These are phyloP conservation scores for Autographa pulchrina DNA, from an alignment of 2,888 invertebrate species.

Conservation along the genomic window DNA sequence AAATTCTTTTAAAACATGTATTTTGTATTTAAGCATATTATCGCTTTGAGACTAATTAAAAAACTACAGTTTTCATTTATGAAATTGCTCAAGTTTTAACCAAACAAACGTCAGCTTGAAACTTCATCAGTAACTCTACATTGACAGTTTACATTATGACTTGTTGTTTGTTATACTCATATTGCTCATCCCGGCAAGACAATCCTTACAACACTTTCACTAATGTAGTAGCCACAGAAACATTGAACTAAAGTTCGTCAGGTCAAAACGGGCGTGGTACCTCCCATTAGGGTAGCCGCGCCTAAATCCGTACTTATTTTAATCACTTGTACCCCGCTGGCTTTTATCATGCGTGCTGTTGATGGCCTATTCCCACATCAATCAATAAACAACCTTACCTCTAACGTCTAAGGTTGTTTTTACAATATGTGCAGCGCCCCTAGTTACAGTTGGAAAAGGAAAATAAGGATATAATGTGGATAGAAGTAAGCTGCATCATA, in stretches of 20 bases:
- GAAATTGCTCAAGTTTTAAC: not conserved
- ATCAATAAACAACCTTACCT: constrained; percentile 63
- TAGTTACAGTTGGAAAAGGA: constrained; percentile 59
- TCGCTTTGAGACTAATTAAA: too few relatives aligned
- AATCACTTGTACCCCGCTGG: constrained; percentile 83
- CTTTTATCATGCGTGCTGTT: constrained; percentile 82
- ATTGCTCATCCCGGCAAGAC: constrained; percentile 12
- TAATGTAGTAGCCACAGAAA: constrained; percentile 57
- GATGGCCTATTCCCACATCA: constrained; percentile 64
- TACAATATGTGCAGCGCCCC: constrained; percentile 44
- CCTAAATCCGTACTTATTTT: constrained; percentile 87
- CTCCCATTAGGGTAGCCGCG: constrained; percentile 77
- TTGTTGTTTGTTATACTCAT: not conserved
- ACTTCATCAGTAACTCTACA: constrained; percentile 1
- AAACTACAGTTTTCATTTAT: too few relatives aligned
- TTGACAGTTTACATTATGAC: constrained; percentile 36
- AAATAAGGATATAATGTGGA: constrained; percentile 70
- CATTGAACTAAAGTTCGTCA: constrained; percentile 63
- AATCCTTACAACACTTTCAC: constrained; percentile 49
- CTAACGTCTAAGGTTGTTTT: constrained; percentile 56
- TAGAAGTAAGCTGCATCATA: constrained; percentile 67
- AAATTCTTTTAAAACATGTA: too few relatives aligned
- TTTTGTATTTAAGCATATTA: too few relatives aligned
- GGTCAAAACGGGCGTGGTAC: constrained; percentile 69
- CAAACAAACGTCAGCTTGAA: constrained; percentile 36